Evolutionary conservation across 2,113 vertebrate genomes (phyloP).

Genomic region (Athene noctua): DNA sequence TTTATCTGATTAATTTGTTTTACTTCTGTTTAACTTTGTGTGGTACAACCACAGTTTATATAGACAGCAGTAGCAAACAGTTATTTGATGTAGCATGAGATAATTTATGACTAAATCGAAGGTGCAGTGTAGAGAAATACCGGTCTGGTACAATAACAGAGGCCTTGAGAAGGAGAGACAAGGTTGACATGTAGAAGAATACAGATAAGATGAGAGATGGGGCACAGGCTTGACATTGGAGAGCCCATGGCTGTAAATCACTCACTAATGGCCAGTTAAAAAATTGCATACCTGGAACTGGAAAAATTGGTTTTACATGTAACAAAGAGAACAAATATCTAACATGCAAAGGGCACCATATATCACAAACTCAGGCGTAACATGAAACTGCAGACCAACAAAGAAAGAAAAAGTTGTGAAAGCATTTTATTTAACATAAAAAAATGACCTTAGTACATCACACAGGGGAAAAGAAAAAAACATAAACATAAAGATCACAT

Average conservation of each 20-base stretch:
- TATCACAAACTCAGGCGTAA: not conserved
- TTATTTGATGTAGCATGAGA: not conserved
- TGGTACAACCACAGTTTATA: not conserved
- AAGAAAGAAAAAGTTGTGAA: not conserved
- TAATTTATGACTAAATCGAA: not conserved
- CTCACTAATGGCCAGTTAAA: not conserved
- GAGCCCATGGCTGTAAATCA: not conserved
- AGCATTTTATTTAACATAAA: not conserved
- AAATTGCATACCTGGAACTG: not conserved
- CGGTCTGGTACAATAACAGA: not conserved
- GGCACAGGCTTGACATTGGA: not conserved
- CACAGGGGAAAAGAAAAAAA: not conserved
- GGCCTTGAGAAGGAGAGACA: not conserved
- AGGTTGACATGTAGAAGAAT: not conserved
- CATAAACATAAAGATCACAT: not conserved
- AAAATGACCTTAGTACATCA: not conserved
- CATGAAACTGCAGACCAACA: not conserved
- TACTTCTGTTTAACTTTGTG: not conserved
- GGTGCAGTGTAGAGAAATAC: not conserved
- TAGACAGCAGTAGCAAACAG: not conserved
- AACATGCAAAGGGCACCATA: not conserved
- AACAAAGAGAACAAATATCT: not conserved
- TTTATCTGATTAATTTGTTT: not conserved
- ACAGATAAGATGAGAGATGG: not conserved
- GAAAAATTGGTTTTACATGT: not conserved